Base-by-base conservation (phyloP, 1,140 invertebrate genomes). In the Aphis craccivora region DNA sequence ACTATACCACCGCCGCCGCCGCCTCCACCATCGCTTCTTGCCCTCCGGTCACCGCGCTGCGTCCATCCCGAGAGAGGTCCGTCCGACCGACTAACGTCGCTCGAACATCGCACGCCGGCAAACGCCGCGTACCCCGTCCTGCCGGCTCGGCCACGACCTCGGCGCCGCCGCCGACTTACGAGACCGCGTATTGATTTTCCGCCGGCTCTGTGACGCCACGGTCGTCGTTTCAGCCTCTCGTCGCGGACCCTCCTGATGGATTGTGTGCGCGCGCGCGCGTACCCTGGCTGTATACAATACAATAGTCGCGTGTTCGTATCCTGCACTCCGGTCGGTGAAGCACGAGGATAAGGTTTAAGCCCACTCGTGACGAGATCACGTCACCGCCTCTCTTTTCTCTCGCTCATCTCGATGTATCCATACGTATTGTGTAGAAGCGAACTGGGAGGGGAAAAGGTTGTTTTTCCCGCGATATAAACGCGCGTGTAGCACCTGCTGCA, bases 201-300 rank as follows among this genome's bases (percentile, higher is more conserved):
- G 25, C 18, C 48, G 8, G 87, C 45, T 48, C 45, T 53, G 40
- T 14, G 23, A 23, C 35, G 86, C n/a, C 48, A 53, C 20, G 23
- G 18, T 51, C 45, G n/a, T 86, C 8, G 37, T 84, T 87, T 48
- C 87, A 89, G 48, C 87, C 48, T 53, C 87, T 89, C 87, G 87
- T 89, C 25, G 88, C 37, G 88, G 88, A 90, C 88, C 88, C 88
- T 90, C 53, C 88, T 90, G 88, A 90, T 90, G 88, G 88, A 90
- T 90, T 55, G 37, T 53, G 51, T 51, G 20, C 48, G 48, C 20
- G 37, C 88, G 51, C 87, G 20, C 48, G 48, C 20, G 6, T 51
- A 7, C 35, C 84, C 84, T 86, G 9, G 84, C 43, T 18, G 8
- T 43, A 37, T 40, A 76, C 23, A 53, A 53, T 53, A 53, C 53